These are phyloP conservation scores for Cerastis leucographa DNA, from an alignment of 2,888 invertebrate genomes.

Conservation along the genomic window DNA sequence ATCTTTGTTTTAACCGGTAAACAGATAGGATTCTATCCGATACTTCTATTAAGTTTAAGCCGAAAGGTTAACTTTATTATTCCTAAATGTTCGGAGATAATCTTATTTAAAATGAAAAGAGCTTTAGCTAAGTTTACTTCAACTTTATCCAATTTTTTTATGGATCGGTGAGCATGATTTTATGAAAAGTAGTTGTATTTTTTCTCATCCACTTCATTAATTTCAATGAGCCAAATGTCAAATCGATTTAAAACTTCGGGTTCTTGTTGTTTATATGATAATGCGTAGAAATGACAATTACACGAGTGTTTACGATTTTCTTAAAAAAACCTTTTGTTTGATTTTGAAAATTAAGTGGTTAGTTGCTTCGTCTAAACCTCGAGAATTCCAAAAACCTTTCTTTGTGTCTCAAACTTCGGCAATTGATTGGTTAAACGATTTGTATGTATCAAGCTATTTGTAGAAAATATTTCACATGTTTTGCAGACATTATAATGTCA, in stretches of 20 bases:
- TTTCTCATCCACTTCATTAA: not conserved
- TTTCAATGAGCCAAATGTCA: constrained; percentile 18
- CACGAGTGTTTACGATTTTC: not conserved
- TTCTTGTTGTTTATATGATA: not conserved
- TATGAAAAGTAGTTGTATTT: constrained; percentile 20
- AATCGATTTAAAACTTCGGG: constrained; percentile 11
- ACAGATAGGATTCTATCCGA: constrained; percentile 42
- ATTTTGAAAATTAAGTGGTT: constrained; percentile 10
- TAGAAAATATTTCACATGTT: not conserved
- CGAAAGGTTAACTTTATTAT: constrained; percentile 34
- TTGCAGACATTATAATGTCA: not conserved
- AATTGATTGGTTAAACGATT: not conserved
- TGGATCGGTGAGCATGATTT: not conserved
- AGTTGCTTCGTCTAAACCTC: constrained; percentile 7
- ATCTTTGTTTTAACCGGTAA: constrained; percentile 41
- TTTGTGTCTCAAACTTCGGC: not conserved
- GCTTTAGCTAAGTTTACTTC: constrained; percentile 13
- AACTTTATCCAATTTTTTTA: constrained; percentile 11
- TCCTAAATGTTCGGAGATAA: constrained; percentile 29
- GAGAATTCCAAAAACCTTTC: not conserved
- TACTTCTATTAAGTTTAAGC: constrained; percentile 45
- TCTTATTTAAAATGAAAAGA: constrained; percentile 20
- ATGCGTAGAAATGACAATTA: not conserved
- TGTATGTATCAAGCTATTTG: not conserved
- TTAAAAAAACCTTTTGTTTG: constrained; percentile 17